phyloP scores from a whole-genome alignment of 2,888 invertebrate genomes.

The Morpho deidamia region DNA sequence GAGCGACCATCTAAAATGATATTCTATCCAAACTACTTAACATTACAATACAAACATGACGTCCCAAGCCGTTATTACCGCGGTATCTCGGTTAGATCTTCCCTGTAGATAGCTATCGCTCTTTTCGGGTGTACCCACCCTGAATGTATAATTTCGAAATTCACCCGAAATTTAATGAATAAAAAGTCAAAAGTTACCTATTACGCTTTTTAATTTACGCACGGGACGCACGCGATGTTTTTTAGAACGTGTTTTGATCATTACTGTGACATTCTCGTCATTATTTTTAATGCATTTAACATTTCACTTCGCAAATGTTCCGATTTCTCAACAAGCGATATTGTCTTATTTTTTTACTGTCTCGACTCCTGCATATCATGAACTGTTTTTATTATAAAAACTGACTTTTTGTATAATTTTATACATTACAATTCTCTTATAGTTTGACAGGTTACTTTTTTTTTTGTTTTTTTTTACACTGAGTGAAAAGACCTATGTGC shows the following conservation, averaged over 20 bases:
- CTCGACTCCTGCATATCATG: no score
- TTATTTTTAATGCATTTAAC: background rate
- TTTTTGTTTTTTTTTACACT: no score
- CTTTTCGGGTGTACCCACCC: constrained; percentile 31
- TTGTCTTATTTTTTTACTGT: no score
- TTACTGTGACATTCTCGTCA: constrained; percentile 12
- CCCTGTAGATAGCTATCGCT: constrained; percentile 37
- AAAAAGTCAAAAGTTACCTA: constrained; percentile 1
- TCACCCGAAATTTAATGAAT: constrained; percentile 39
- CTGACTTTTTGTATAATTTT: no score
- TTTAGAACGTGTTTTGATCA: constrained; percentile 2
- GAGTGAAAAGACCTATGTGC: no score
- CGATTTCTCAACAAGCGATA: no score
- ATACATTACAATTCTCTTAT: no score
- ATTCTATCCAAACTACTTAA: constrained; percentile 3
- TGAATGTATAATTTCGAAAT: constrained; percentile 25
- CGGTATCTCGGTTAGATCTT: constrained; percentile 56
- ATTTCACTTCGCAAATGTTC: no score
- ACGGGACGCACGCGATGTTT: constrained; percentile 21
- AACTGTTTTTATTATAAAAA: no score
- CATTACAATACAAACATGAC: constrained; percentile 37
- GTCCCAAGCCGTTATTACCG: constrained; percentile 38
- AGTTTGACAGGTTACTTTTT: no score
- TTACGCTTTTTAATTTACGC: constrained; percentile 23
- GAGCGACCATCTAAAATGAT: background rate